These are phyloP conservation scores for Austrolebias charrua DNA, from an alignment of 2,797 vertebrate genomes.

Conservation along the genomic window DNA sequence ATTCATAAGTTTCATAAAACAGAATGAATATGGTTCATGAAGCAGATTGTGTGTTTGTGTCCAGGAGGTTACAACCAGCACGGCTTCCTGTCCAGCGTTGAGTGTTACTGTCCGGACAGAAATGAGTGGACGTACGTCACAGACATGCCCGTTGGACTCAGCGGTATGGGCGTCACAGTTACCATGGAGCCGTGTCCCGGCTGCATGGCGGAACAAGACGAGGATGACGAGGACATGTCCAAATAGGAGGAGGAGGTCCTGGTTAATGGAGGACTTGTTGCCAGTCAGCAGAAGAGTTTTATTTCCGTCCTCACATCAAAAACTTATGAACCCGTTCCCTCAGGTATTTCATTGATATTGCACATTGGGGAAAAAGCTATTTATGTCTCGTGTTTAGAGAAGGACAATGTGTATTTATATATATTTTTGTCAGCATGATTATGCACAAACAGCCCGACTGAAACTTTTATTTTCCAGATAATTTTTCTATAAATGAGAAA, in stretches of 20 bases:
- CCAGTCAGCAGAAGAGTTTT: slow-evolving; percentile 16
- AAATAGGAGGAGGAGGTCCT: slow-evolving; percentile 14
- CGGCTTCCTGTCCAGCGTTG: slow-evolving; percentile 82
- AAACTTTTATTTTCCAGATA: neutral
- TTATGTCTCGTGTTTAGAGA: neutral
- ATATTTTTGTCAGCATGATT: neutral
- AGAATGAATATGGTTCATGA: slow-evolving; percentile 1
- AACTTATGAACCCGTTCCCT: neutral
- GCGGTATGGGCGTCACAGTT: slow-evolving; percentile 84
- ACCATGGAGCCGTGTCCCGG: slow-evolving; percentile 88
- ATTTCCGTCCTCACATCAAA: slow-evolving; percentile 23
- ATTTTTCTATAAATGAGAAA: neutral
- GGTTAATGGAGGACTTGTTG: slow-evolving; percentile 23
- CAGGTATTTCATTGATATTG: neutral
- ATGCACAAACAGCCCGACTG: slow-evolving; percentile 1
- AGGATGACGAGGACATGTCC: slow-evolving; percentile 55
- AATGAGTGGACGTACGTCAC: slow-evolving; percentile 79
- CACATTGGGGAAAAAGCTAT: neutral
- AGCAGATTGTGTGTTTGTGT: slow-evolving; percentile 7
- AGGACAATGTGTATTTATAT: neutral
- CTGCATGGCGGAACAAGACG: slow-evolving; percentile 69
- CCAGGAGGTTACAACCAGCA: slow-evolving; percentile 84
- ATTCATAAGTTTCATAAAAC: slow-evolving; percentile 6
- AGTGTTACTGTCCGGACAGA: slow-evolving; percentile 78
- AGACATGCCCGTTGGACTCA: slow-evolving; percentile 78